These are phyloP conservation scores for Apteryx owenii DNA, from an alignment of 2,113 vertebrate species.

Conservation along the genomic window DNA sequence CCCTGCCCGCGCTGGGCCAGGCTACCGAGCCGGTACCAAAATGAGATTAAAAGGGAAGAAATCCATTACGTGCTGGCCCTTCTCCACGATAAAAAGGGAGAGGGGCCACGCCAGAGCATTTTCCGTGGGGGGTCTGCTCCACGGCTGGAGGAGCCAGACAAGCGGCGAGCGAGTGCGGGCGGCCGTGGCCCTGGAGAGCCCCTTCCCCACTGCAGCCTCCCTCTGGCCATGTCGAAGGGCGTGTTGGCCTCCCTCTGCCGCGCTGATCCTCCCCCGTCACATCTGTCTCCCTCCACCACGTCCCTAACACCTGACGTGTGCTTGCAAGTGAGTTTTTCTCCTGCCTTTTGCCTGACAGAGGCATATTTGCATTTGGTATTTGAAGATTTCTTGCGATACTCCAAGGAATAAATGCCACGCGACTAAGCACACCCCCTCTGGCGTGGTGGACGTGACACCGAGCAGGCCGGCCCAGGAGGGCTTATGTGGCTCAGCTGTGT, in stretches of 20 bases:
- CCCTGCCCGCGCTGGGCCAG: not conserved
- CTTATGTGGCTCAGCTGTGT: not conserved
- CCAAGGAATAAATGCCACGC: fast-evolving
- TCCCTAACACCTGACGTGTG: fast-evolving
- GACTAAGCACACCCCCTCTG: fast-evolving
- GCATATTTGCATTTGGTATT: fast-evolving
- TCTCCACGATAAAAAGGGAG: fast-evolving
- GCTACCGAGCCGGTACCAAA: fast-evolving
- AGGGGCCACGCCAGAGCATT: fast-evolving
- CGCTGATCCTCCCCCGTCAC: not conserved
- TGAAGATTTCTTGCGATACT: fast-evolving
- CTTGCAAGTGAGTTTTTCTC: fast-evolving
- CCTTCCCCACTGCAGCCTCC: too few species aligned
- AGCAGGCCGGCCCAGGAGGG: not conserved
- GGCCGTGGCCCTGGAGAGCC: not conserved
- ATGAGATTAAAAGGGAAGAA: fast-evolving
- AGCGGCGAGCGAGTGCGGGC: not conserved
- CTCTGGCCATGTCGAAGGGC: fast-evolving
- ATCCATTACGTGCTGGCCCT: too few species aligned
- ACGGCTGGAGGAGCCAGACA: not conserved
- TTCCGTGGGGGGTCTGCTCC: too few species aligned
- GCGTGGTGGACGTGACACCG: fast-evolving
- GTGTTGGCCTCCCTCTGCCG: not conserved
- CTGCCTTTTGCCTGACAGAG: fast-evolving
- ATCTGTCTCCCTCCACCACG: fast-evolving